phyloP scores from a whole-genome alignment of 2,888 invertebrate species.

The Psylliodes chrysocephalus region DNA sequence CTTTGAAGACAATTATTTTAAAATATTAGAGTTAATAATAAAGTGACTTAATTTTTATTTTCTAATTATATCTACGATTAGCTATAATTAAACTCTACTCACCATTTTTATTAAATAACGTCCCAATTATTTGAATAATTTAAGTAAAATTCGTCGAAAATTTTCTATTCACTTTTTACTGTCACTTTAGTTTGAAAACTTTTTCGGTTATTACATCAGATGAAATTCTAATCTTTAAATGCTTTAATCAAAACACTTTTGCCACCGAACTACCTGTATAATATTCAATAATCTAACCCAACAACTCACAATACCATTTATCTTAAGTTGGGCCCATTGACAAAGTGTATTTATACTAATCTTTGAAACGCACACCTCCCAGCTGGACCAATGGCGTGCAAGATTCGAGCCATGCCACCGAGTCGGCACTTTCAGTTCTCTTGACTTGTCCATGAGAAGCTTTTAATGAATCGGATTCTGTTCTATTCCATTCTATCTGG shows the following conservation, averaged over 20 bases:
- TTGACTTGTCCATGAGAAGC: neutral
- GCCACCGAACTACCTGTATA: slow-evolving; percentile 17
- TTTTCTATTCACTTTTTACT: neutral
- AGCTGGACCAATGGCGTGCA: slow-evolving; percentile 3
- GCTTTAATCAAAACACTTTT: neutral
- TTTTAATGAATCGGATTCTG: no score
- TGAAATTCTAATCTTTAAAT: slow-evolving; percentile 1
- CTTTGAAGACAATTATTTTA: no score
- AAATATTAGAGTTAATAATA: no score
- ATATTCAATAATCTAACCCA: neutral
- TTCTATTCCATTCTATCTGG: neutral
- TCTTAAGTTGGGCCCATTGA: slow-evolving; percentile 25
- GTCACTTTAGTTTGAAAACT: neutral
- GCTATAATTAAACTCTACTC: no score
- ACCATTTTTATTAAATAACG: neutral
- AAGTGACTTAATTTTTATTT: no score
- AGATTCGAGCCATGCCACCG: slow-evolving; percentile 5
- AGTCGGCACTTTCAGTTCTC: neutral
- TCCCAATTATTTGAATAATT: no score
- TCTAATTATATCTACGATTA: no score
- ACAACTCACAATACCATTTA: slow-evolving; percentile 17
- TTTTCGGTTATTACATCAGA: neutral
- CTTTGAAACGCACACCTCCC: slow-evolving; percentile 17
- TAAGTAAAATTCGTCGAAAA: neutral
- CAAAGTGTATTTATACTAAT: slow-evolving; percentile 23